Base-by-base conservation (phyloP, 2,113 vertebrate genomes). In the Rhea americana region DNA sequence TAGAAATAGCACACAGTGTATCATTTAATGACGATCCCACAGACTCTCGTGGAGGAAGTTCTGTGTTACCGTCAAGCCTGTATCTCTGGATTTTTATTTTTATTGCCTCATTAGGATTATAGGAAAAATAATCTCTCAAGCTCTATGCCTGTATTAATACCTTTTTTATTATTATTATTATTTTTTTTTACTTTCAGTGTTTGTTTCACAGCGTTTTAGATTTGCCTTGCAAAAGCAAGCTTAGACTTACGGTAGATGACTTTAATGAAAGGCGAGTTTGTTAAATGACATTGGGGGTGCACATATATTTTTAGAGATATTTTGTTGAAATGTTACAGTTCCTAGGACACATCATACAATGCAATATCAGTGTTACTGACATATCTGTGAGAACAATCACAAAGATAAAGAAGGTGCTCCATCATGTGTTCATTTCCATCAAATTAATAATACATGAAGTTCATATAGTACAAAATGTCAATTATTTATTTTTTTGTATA, bases 371-470 rank as follows among this genome's bases (percentile, higher is more conserved):
- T 87, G 88, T 87, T 94, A 90, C 90, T 96, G 96, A 96, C 93
- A 85, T 95, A 95, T 87, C 93, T 89, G 91, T 84, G 88, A 87
- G 95, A 96, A 95, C 93, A 94, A 96, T 93, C 94, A 82, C 94
- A 94, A 93, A 94, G 94, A 95, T 96, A 94, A 95, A 96, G 95
- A 96, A 94, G 93, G 91, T 90, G 88, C 91, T 95, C 94, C 93
- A 96, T 96, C 95, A 96, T 96, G 93, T 96, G 92, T 94, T 96
- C 93, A 95, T 95, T 96, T 96, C 94, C 95, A 96, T 95, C 94
- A 96, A 94, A 96, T 96, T 96, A 96, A 96, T 95, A 96, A 96
- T 95, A 95, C 93, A 95, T 96, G 94, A 95, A 92, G 86, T 94
- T 96, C 95, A 89, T 94, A 87, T 94, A 94, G 85, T 94, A 96